Base-by-base conservation (phyloP, 92 coral and sea anemone genomes). In the Palythoa heliodiscus region DNA sequence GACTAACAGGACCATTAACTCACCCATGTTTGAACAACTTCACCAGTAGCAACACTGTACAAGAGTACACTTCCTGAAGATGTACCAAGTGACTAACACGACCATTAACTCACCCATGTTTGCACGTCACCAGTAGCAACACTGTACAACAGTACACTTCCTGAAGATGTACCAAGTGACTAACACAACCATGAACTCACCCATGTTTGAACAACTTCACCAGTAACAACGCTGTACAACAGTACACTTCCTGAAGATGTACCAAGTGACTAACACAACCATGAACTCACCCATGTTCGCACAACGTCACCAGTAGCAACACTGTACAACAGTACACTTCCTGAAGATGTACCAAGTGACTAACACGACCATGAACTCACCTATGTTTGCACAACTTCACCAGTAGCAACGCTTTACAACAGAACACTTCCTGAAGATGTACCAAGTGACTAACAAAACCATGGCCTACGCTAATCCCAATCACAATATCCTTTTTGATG, bases 281-380 rank as follows among this genome's bases (percentile, higher is more conserved):
- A 40, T 3, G 14, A 55, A 79, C 95, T 88, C 64, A 96, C 99
- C 95, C 94, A 87, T 78, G 80, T 90, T 58, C 86, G 84, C 64
- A 92, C 86, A 7, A 94, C 85, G 73, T 96, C 99, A 84, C 99
- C 98, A 78, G 91, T 90, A 73, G 95, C 69, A 39, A 92, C 89
- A 86, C 87, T 87, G 80, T 94, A 96, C 24, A 96, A 58, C 86
- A 94, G 86, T 70, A 96, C 87, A 79, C 88, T 93, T 37, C 99
- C 99, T 16, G 93, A 87, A 3, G 93, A 89, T 14, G 97, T 94
- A 23, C 99, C 7, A 43, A 43, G 7, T 43, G 48, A 43, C 48
- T n/a, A 43, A 43, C 7, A 43, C 48, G 7, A 43, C n/a, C n/a
- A n/a, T n/a, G 15, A 57, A 79, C 95, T 88, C 64, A 96, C 99